Conservation (phyloP, 2,797 vertebrate species). For the Falco cherrug region DNA sequence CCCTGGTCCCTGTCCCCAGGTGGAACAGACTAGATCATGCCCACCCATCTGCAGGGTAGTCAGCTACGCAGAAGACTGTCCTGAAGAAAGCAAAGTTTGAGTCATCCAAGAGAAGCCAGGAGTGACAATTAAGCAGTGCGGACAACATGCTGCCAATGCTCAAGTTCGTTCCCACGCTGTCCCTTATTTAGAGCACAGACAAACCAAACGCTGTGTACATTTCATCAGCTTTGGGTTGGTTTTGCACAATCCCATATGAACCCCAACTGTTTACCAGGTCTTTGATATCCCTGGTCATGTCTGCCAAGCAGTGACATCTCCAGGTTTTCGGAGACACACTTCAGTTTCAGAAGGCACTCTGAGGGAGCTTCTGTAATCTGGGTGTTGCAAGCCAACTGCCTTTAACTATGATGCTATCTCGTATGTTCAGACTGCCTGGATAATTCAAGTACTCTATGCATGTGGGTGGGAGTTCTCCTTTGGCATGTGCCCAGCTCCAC, state of each 20-base stretch:
- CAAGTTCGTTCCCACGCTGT: neutral
- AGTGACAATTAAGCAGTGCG: neutral
- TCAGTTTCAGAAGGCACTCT: neutral
- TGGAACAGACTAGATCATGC: neutral
- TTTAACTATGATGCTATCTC: neutral
- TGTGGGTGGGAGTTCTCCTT: constrained; percentile 37
- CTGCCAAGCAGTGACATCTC: constrained; percentile 38
- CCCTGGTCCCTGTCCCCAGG: neutral
- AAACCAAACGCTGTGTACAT: neutral
- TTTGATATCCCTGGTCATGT: constrained; percentile 1
- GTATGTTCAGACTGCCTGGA: neutral
- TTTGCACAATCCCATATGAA: neutral
- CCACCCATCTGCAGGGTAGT: neutral
- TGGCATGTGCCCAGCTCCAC: constrained; percentile 21
- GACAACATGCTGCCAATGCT: neutral
- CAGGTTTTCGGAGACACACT: constrained; percentile 6
- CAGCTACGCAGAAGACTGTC: neutral
- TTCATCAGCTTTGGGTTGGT: neutral
- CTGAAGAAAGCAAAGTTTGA: neutral
- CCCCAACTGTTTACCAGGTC: neutral
- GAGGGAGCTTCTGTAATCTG: neutral
- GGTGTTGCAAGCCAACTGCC: neutral
- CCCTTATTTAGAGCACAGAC: neutral
- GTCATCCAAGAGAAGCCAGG: neutral
- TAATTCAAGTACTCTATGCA: neutral